Percentiles rank a stretch among this genome's conserved stretches.
Evolutionary conservation across 2,113 vertebrate genomes (phyloP).

Genomic region (Rhea americana): DNA sequence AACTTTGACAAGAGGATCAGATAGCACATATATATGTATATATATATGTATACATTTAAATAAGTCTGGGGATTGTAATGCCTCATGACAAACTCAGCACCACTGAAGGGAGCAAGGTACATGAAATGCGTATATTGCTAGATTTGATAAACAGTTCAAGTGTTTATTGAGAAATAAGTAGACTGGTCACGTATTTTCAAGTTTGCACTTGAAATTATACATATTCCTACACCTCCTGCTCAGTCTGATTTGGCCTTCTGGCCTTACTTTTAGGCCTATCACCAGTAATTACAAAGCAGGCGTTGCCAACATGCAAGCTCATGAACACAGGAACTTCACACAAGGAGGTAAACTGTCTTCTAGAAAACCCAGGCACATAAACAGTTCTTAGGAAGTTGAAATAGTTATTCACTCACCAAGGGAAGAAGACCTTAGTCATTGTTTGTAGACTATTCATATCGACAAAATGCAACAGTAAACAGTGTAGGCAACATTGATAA

Average conservation of each 20-base stretch:
- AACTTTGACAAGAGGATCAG: not conserved
- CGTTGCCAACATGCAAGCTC: not conserved
- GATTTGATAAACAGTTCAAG: not conserved
- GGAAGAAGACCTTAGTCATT: not conserved
- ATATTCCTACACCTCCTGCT: not conserved
- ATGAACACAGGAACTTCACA: not conserved
- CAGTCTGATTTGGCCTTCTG: not conserved
- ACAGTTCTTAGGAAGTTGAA: not conserved
- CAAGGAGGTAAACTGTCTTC: not conserved
- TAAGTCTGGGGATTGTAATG: not conserved
- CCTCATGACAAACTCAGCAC: not conserved
- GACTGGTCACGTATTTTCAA: not conserved
- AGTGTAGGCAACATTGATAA: not conserved
- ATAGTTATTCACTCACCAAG: not conserved
- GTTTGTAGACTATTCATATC: not conserved
- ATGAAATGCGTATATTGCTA: not conserved
- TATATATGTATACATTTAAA: not conserved
- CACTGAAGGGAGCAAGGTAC: not conserved
- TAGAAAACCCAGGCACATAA: not conserved
- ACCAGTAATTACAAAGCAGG: not conserved
- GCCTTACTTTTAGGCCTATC: not conserved
- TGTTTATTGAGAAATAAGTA: not conserved
- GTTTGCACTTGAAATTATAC: not conserved
- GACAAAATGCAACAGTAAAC: not conserved
- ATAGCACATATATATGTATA: not conserved